Base-by-base conservation (phyloP, 2,113 vertebrate species). In the Conger conger region DNA sequence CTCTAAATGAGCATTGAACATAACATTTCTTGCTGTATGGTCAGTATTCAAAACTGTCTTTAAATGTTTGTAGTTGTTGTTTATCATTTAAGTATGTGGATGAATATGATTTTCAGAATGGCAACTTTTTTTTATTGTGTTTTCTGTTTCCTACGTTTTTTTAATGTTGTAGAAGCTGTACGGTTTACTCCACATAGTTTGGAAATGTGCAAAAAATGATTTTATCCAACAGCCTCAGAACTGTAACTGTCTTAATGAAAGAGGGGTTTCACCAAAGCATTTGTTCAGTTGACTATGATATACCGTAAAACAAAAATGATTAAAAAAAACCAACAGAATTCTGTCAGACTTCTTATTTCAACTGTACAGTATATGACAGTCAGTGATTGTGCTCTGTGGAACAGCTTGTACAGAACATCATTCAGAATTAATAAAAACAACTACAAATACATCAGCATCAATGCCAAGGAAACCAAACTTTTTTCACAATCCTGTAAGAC, bases 171-270 rank as follows among this genome's bases (percentile, higher is more conserved):
- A 86, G 91, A 89, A 89, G 89, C 91, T 89, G 94, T 94, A 93
- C 89, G 90, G 89, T 94, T 94, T 94, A 91, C 93, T 93, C 88
- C 89, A 87, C 89, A 83, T 91, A 90, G 92, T 93, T 93, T 87
- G 88, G 89, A 91, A 90, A 88, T 89, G 78, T 89, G 86, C 92
- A 90, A 90, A 89, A 86, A 89, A 27, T 91, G 85, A 90, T 80
- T 84, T 84, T 84, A 89, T 63, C 11, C 35, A 54, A n/a, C 63
- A 82, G 16, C 27, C 78, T 73, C 27, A 73, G 1, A 33, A 73
- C 11, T n/a, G 68, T 73, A 2, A 13, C 68, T 73, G 68, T 73
- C 68, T 73, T 73, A n/a, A 73, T n/a, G n/a, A 73, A 73, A 13
- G 68, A 73, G 68, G 68, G n/a, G n/a, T 73, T 73, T 73, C 68